Evolutionary conservation across 2,113 vertebrate species (phyloP).

Genomic region (Chionis minor): DNA sequence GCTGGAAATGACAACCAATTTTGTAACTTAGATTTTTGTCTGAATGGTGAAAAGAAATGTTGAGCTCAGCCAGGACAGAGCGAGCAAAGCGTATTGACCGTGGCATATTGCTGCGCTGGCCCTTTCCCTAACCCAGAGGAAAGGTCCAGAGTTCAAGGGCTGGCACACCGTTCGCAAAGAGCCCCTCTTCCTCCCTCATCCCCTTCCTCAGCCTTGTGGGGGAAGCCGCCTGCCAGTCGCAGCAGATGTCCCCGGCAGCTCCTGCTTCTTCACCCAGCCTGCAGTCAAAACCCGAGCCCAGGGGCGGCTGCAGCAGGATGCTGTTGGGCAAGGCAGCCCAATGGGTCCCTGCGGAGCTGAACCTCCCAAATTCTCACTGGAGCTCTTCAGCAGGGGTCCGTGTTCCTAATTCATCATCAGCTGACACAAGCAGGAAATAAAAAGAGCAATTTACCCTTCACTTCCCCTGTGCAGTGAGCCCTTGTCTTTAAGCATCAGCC

Average conservation of each 20-base stretch:
- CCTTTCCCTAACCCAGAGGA: not conserved
- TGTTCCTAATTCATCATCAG: constrained; percentile 70
- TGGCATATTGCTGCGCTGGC: not conserved
- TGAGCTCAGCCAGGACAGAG: not conserved
- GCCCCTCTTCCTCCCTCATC: not conserved
- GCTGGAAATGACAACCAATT: not conserved
- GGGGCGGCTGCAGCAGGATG: not conserved
- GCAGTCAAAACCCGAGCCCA: not conserved
- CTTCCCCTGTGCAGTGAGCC: constrained; percentile 62
- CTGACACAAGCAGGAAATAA: constrained; percentile 62
- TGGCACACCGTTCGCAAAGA: not conserved
- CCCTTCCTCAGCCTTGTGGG: not conserved
- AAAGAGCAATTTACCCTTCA: constrained; percentile 40
- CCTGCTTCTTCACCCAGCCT: not conserved
- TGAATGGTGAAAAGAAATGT: not conserved
- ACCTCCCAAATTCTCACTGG: not conserved
- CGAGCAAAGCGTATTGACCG: not conserved
- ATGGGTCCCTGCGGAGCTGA: not conserved
- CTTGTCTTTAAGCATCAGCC: constrained; percentile 49
- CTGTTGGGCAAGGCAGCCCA: not conserved
- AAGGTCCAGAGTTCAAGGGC: not conserved
- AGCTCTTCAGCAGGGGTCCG: not conserved
- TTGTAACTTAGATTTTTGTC: not conserved
- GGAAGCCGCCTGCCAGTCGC: not conserved
- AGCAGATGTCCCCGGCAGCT: not conserved